Base-by-base conservation (phyloP, 1,140 invertebrate genomes). In the Wiebesia pumilae region DNA sequence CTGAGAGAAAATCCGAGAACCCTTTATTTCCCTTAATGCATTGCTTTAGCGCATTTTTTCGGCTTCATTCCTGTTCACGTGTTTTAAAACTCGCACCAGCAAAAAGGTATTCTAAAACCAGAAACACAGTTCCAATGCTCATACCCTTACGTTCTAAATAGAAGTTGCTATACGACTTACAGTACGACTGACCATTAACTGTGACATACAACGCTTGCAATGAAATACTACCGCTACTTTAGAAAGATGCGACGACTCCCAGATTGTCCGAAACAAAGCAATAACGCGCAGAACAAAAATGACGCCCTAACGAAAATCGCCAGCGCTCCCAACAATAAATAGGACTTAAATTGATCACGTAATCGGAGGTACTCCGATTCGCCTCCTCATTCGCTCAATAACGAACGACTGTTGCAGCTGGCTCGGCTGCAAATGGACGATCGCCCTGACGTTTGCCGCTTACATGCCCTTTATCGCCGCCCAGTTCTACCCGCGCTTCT, bases 381-480 rank as follows among this genome's bases (percentile, higher is more conserved):
- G n/a, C n/a, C n/a, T n/a, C n/a, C n/a, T n/a, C n/a, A 7, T 33
- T 7, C 12, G 3, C 67, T 1, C 6, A 16, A 24, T 35, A 71
- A 33, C 67, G 38, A 40, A 38, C 24, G 54, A 83, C 51, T 71
- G 81, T 92, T 94, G 83, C 94, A 97, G 96, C 93, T 96, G 96
- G 96, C 94, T 97, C 67, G 96, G 95, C 81, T 98, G 94, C 90
- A 99, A 99, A 93, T 97, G 97, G 96, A 97, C 98, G 0, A 95
- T 99, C 88, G 96, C 97, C 0, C 21, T 97, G 27, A 96, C 97
- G 0, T 97, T 98, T 92, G 93, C 97, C 10, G 95, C 97, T 16
- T 99, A 99, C 91, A 97, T 98, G 94, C 95, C 97, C 3, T 98
- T 98, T 92, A 97, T 98, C 89, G 95, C 94, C 1, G 96, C 97